A percentile compares a stretch with the other conserved stretches of the same genome.
phyloP scores from a whole-genome alignment of 1,140 invertebrate genomes.

The Drosophila asahinai region DNA sequence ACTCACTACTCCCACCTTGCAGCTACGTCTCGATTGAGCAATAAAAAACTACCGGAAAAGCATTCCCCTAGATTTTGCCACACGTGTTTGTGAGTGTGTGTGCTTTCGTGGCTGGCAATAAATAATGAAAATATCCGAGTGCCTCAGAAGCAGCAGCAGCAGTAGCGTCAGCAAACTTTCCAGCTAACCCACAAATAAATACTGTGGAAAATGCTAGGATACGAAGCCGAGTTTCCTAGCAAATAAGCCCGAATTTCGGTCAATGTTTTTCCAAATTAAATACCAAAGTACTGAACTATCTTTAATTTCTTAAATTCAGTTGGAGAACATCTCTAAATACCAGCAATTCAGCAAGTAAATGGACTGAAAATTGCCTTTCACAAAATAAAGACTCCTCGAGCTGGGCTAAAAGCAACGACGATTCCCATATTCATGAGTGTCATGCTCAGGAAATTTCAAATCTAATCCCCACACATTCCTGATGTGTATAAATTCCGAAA shows the following conservation, averaged over 20 bases:
- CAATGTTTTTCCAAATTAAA: conserved; percentile 8
- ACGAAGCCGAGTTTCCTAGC: conserved; percentile 9
- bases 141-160: conserved; percentile 12
- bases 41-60: conserved; percentile 75
- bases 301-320: conserved; percentile 6
- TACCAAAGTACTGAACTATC: neutral
- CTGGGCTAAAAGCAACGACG: neutral
- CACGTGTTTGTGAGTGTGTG: conserved; percentile 43
- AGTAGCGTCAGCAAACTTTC: conserved; percentile 11
- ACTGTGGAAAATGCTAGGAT: conserved; percentile 3
- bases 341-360: neutral
- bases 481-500: conserved; percentile 47
- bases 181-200: conserved; percentile 22
- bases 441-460: conserved; percentile 41
- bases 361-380: neutral
- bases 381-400: neutral
- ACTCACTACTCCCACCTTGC: neutral
- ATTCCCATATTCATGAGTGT: conserved; percentile 35
- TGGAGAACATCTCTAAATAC: conserved; percentile 16
- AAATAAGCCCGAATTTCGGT: neutral
- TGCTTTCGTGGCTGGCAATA: conserved; percentile 66
- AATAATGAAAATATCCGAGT: conserved; percentile 79
- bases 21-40: conserved; percentile 60
- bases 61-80: conserved; percentile 73
- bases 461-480: conserved; percentile 46